A percentile compares a stretch with the other conserved stretches of the same genome.
phyloP scores from a whole-genome alignment of 2,888 invertebrate genomes.

The Amblyjoppa proteus region DNA sequence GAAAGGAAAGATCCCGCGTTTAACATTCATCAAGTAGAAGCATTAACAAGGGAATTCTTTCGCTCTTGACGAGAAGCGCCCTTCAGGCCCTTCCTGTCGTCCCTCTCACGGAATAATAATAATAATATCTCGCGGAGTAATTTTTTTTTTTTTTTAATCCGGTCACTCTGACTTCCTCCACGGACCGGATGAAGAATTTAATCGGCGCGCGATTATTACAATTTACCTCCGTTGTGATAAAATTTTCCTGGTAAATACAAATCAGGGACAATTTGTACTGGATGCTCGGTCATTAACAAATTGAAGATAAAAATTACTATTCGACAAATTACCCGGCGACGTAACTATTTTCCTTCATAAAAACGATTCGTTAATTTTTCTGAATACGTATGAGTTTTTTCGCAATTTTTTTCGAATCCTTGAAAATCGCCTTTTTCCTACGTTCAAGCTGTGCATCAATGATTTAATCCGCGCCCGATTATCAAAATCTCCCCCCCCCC shows the following conservation, averaged over 20 bases:
- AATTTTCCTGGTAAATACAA: background rate
- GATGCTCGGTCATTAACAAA: constrained; percentile 1
- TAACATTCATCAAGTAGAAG: constrained; percentile 5
- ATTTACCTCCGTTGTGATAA: no score
- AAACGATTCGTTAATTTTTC: no score
- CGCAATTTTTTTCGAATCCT: no score
- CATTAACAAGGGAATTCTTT: constrained; percentile 18
- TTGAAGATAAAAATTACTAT: no score
- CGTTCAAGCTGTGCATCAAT: no score
- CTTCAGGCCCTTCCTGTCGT: background rate
- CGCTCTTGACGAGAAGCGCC: constrained; percentile 1
- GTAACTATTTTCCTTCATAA: no score
- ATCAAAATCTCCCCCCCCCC: no score
- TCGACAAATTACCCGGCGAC: no score
- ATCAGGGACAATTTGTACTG: background rate
- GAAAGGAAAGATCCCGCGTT: background rate
- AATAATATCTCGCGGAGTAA: background rate
- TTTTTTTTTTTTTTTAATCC: background rate
- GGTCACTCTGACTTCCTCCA: background rate
- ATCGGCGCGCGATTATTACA: no score
- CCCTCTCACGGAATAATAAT: background rate
- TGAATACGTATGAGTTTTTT: no score
- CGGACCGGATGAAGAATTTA: constrained; percentile 1
- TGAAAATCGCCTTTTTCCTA: no score
- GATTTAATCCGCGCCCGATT: no score